phyloP scores from a whole-genome alignment of 2,797 vertebrate species.

The Pipistrellus nathusii region DNA sequence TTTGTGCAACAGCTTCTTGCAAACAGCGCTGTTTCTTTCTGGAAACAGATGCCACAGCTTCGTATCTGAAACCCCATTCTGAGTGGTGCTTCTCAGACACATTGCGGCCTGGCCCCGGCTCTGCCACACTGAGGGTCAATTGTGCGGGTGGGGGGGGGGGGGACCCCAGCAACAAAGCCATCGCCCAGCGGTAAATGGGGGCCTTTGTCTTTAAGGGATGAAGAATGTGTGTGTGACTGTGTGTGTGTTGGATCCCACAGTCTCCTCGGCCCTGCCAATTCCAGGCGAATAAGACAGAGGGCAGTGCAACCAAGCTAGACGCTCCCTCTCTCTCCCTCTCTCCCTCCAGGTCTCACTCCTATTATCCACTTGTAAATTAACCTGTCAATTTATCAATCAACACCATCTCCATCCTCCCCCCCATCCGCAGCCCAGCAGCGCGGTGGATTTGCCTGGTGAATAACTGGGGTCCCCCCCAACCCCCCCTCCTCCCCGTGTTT shows the following conservation, averaged over 20 bases:
- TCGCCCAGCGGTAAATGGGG: constrained; percentile 59
- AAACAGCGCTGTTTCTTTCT: constrained; percentile 26
- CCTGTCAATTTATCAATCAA: constrained; percentile 99
- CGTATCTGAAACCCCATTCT: background rate
- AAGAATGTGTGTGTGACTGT: background rate
- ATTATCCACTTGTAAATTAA: constrained; percentile 99
- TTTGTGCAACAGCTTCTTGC: constrained; percentile 12
- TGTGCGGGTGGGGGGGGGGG: background rate
- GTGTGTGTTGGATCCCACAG: constrained; percentile 33
- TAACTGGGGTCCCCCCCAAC: constrained; percentile 91
- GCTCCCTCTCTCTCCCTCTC: constrained; percentile 81
- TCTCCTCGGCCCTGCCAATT: constrained; percentile 89
- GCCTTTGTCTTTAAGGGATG: constrained; percentile 80
- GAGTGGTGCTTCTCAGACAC: constrained; percentile 46
- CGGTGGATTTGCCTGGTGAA: constrained; percentile 94
- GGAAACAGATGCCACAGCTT: constrained; percentile 21
- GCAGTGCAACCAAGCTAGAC: constrained; percentile 97
- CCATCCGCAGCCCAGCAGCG: constrained; percentile 89
- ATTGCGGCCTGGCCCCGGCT: background rate
- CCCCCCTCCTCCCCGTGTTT: constrained; percentile 91
- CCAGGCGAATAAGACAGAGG: constrained; percentile 95
- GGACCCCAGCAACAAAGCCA: constrained; percentile 58
- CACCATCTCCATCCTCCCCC: constrained; percentile 94
- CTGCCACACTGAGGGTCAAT: constrained; percentile 65
- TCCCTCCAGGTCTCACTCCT: constrained; percentile 96